Percentiles rank a stretch among this genome's conserved stretches.
Evolutionary conservation across 2,888 invertebrate species (phyloP).

Genomic region (Xiphydria camelus): DNA sequence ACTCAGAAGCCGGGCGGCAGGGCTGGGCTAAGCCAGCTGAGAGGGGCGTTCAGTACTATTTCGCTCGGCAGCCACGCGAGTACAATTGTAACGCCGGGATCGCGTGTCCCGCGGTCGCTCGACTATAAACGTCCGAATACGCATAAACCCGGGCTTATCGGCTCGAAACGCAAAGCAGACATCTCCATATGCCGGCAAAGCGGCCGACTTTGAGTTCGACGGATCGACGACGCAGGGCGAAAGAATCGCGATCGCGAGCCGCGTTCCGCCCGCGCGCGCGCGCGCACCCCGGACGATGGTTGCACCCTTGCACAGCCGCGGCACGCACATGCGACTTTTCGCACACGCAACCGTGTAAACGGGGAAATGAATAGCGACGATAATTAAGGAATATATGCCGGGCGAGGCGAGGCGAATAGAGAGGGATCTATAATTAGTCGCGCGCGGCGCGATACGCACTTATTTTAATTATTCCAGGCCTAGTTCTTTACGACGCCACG

Average conservation of each 20-base stretch:
- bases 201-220: conserved; percentile 9
- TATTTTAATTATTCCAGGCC: conserved; percentile 50
- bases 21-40: no score
- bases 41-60: conserved; percentile 30
- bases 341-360: conserved; percentile 28
- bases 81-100: conserved; percentile 33
- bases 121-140: conserved; percentile 43
- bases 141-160: conserved; percentile 37
- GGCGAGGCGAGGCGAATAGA: conserved; percentile 39
- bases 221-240: neutral
- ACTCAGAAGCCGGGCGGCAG: no score
- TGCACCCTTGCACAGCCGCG: conserved; percentile 6
- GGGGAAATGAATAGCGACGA: conserved; percentile 22
- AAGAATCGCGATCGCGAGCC: conserved; percentile 2
- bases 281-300: neutral
- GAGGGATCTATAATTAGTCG: conserved; percentile 45
- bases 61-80: conserved; percentile 19
- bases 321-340: conserved; percentile 28
- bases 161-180: no score
- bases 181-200: conserved; percentile 11
- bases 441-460: conserved; percentile 42
- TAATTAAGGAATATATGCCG: conserved; percentile 54
- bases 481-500: conserved; percentile 40
- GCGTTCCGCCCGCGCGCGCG: conserved; percentile 14
- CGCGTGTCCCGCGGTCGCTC: conserved; percentile 35